phyloP scores from a whole-genome alignment of 1,140 invertebrate genomes.

The Tenebrio molitor region DNA sequence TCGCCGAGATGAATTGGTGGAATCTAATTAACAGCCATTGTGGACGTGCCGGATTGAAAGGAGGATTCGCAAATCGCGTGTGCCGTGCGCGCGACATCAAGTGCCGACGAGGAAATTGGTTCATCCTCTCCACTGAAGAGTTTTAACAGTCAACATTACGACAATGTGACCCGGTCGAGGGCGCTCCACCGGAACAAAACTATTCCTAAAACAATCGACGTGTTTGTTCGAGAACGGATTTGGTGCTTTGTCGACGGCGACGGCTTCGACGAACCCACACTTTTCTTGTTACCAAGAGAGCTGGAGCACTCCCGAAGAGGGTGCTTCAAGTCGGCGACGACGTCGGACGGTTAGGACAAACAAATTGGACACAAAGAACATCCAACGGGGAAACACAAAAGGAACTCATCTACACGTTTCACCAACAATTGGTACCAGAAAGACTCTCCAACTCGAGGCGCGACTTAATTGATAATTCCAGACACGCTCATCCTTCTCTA shows the following conservation, averaged over 20 bases:
- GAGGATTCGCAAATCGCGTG: constrained; percentile 58
- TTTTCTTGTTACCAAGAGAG: neutral
- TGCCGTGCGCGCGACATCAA: constrained; percentile 54
- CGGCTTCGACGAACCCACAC: too few species aligned
- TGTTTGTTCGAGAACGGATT: constrained; percentile 27
- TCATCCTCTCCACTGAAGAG: constrained; percentile 51
- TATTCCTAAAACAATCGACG: constrained; percentile 50
- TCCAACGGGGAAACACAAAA: too few species aligned
- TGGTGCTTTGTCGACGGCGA: neutral
- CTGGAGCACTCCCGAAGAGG: neutral
- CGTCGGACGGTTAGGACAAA: too few species aligned
- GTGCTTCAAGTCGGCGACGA: neutral
- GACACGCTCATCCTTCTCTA: too few species aligned
- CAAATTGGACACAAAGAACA: too few species aligned
- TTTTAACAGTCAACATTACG: constrained; percentile 54
- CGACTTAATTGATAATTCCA: too few species aligned
- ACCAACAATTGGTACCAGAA: too few species aligned
- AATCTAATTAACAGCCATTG: constrained; percentile 60
- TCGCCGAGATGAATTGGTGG: constrained; percentile 50
- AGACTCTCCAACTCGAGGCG: too few species aligned
- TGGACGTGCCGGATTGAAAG: constrained; percentile 52
- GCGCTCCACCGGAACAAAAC: constrained; percentile 40
- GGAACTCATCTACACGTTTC: too few species aligned
- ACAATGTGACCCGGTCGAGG: constrained; percentile 49
- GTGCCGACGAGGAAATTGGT: constrained; percentile 52